Evolutionary conservation across 2,113 vertebrate species (phyloP).

Genomic region (Pogona vitticeps): DNA sequence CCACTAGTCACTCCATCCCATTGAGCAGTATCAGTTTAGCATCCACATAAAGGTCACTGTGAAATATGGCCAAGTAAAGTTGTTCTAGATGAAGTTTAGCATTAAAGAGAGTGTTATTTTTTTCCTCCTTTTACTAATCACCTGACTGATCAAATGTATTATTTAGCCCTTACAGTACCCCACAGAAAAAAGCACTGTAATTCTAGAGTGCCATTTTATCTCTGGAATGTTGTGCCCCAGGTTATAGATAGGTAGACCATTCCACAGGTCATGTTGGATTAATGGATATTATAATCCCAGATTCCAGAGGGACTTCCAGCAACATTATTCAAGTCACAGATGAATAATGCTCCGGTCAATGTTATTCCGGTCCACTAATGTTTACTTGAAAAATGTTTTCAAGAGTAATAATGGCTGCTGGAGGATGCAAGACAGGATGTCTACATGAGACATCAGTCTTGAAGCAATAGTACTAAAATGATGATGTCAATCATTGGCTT

Average conservation of each 20-base stretch:
- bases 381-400: neutral
- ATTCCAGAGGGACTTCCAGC: neutral
- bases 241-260: neutral
- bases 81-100: neutral
- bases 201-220: neutral
- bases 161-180: neutral
- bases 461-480: neutral
- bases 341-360: neutral
- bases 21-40: too few relatives aligned
- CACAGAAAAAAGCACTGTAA: neutral
- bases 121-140: neutral
- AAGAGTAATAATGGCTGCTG: neutral
- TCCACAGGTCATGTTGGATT: neutral
- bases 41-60: neutral
- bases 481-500: rapidly evolving
- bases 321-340: neutral
- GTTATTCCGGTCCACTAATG: too few relatives aligned
- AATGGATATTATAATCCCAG: neutral
- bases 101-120: neutral
- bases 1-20: too few relatives aligned
- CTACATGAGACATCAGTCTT: rapidly evolving
- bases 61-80: neutral
- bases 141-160: neutral
- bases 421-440: neutral
- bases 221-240: neutral